phyloP scores from a whole-genome alignment of 2,797 vertebrate species.

The Eidolon dupreanum region DNA sequence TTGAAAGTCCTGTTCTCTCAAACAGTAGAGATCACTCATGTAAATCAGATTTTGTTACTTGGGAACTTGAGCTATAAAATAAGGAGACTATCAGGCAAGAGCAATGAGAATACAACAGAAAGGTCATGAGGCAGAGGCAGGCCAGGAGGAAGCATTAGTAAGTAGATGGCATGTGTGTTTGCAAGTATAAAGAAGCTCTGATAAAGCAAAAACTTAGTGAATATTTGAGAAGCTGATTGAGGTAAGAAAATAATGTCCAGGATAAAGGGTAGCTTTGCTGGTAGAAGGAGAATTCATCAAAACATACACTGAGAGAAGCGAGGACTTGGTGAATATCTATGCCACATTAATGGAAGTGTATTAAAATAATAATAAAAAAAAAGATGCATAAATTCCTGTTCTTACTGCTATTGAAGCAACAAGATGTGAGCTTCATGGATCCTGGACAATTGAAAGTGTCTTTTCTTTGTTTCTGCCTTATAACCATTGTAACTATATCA shows the following conservation, averaged over 20 bases:
- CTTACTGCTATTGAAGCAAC: neutral
- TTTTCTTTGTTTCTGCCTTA: neutral
- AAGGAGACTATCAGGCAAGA: neutral
- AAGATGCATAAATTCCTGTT: neutral
- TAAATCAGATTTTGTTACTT: neutral
- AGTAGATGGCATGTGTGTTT: neutral
- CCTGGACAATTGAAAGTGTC: neutral
- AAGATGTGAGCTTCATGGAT: neutral
- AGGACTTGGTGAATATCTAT: neutral
- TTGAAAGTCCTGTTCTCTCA: neutral
- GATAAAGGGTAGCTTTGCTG: neutral
- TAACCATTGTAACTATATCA: neutral
- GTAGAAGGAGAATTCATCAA: neutral
- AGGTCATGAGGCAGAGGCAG: neutral
- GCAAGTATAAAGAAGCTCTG: neutral
- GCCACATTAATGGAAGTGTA: neutral
- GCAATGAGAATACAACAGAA: neutral
- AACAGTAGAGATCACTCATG: neutral
- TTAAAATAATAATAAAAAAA: neutral
- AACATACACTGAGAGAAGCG: neutral
- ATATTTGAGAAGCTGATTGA: neutral
- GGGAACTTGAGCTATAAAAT: neutral
- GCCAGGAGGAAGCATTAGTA: neutral
- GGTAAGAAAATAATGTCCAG: neutral
- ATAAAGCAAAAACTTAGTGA: neutral